phyloP scores from a whole-genome alignment of 1,140 invertebrate species.

The Papilio xuthus region DNA sequence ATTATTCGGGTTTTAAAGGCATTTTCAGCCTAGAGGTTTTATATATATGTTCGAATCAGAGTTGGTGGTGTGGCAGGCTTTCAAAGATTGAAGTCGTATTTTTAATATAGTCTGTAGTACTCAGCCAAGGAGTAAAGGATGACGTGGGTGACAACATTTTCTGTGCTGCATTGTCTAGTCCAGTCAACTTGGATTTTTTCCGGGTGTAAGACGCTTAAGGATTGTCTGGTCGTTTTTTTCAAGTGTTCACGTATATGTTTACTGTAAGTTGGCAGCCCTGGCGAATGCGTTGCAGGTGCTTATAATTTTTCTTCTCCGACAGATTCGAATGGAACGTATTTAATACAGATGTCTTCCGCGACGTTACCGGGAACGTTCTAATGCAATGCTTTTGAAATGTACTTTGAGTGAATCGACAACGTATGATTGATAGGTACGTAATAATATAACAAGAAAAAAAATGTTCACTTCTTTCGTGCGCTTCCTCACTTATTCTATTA shows the following conservation, averaged over 20 bases:
- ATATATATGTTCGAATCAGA: too few relatives aligned
- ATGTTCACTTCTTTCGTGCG: neutral
- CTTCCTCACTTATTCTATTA: too few relatives aligned
- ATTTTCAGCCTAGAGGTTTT: too few relatives aligned
- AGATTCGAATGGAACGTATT: slow-evolving; percentile 67
- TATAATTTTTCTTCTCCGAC: slow-evolving; percentile 70
- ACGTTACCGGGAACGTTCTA: slow-evolving; percentile 51
- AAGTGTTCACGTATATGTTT: neutral
- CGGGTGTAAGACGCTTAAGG: neutral
- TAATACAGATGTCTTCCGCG: slow-evolving; percentile 47
- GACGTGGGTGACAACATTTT: too few relatives aligned
- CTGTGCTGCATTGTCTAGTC: too few relatives aligned
- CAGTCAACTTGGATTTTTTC: too few relatives aligned
- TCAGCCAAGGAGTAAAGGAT: neutral
- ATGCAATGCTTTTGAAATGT: slow-evolving; percentile 30
- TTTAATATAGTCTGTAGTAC: neutral
- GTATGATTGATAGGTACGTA: neutral
- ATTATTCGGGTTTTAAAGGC: neutral
- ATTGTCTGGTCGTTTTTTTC: neutral
- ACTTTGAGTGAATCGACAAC: neutral
- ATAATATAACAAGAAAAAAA: neutral
- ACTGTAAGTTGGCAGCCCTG: neutral
- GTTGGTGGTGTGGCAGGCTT: too few relatives aligned
- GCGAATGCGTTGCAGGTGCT: slow-evolving; percentile 70
- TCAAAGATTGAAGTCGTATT: neutral